Base-by-base conservation (phyloP, 2,797 vertebrate genomes). In the Microcaecilia unicolor region DNA sequence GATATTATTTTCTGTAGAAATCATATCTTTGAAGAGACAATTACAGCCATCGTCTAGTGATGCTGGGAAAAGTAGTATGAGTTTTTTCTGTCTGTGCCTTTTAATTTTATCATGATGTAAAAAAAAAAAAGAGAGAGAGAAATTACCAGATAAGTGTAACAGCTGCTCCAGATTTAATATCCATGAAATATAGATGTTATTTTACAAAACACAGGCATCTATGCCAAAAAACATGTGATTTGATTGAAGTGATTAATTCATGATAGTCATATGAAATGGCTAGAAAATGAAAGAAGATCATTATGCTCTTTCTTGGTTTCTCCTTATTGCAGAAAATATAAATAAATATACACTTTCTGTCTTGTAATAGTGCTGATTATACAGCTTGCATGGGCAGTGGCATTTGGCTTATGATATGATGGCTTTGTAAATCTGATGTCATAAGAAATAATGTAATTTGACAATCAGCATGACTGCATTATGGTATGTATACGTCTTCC, bases 131-230 rank as follows among this genome's bases (percentile, higher is more conserved):
- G n/a, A n/a, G n/a, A n/a, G n/a, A n/a, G n/a, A n/a, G n/a, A 75
- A 76, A 69, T 52, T 71, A 55, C 62, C 70, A 56, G 50, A 50
- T 58, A 61, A n/a, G 40, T 22, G 36, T 37, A 65, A 64, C 80
- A 83, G 76, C 70, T 83, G 78, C 64, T 75, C 35, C 40, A 43
- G 45, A 51, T 68, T 71, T 76, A 77, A 63, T 54, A 76, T 64
- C 58, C 56, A 66, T 62, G 72, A 77, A 81, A 78, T 58, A 81
- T 70, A 74, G 74, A 72, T 37, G 68, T 73, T 67, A 63, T 56
- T 77, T 61, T 59, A 63, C 61, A 64, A 61, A 65, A 65, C 7
- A 36, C n/a, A 72, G 51, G 75, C 76, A 74, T 74, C 80, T 77
- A 73, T 81, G 76, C 58, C n/a, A n/a, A n/a, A n/a, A n/a, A n/a